Percentiles rank a stretch among this genome's conserved stretches.
These are phyloP conservation scores for Palythoa grandiflora DNA, from an alignment of 92 coral and sea anemone genomes.

Conservation along the genomic window DNA sequence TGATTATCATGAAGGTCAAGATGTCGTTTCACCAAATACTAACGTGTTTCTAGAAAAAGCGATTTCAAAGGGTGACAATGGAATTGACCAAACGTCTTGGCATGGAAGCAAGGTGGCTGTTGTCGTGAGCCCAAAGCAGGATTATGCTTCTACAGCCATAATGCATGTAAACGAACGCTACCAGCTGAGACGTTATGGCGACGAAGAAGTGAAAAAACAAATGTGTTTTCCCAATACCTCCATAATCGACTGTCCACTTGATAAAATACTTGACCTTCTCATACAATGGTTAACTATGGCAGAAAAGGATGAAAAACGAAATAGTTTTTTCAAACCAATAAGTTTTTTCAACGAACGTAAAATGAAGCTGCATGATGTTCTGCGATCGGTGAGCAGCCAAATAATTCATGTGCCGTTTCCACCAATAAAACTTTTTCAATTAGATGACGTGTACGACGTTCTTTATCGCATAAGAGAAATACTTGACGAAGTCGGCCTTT, in stretches of 20 bases:
- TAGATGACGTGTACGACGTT: slow-evolving; percentile 20
- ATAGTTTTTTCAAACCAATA: neutral
- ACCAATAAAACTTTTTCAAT: neutral
- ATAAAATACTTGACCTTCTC: neutral
- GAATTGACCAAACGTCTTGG: neutral
- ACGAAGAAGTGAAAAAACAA: neutral
- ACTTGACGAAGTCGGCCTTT: neutral
- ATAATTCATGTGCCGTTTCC: neutral
- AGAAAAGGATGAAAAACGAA: neutral
- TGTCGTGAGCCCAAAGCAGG: slow-evolving; percentile 4
- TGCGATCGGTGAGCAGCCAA: neutral
- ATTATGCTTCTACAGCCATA: neutral
- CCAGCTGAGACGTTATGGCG: slow-evolving; percentile 4
- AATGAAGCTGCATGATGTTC: neutral
- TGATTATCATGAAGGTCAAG: slow-evolving; percentile 19
- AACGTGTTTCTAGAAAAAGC: slow-evolving; percentile 4
- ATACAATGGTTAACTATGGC: neutral
- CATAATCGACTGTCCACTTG: neutral
- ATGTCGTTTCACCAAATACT: neutral
- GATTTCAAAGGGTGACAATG: slow-evolving; percentile 1
- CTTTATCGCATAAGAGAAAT: neutral
- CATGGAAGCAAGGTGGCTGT: slow-evolving; percentile 5
- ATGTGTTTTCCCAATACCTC: slow-evolving; percentile 2
- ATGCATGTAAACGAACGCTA: slow-evolving; percentile 23
- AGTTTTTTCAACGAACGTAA: neutral